Base-by-base conservation (phyloP, 2,888 invertebrate species). In the Acrobasis repandana region DNA sequence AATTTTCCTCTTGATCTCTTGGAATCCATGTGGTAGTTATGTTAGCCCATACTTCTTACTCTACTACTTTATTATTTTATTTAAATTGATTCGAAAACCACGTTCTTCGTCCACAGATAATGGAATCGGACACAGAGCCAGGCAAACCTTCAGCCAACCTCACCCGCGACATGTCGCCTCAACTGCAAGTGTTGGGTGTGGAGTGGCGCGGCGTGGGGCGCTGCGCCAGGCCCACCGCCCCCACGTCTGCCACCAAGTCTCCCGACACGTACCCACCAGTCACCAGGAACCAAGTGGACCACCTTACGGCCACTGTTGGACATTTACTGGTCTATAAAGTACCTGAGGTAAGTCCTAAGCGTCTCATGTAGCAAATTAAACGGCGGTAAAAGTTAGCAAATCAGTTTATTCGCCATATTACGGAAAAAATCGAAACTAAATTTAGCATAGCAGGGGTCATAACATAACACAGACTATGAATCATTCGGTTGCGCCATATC, bases 221-320 rank as follows among this genome's bases (percentile, higher is more conserved):
- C 8, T 97, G 97, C 75, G 93, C 93, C 43, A 11, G 43, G 62
- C 68, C 75, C 59, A 70, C 56, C 65, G 1, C 65, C 63, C 89
- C 86, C 54, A 83, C 87, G 9, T 87, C 91, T 62, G 90, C 92
- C 63, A 91, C 94, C 52, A 87, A 88, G 33, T 90, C 94, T 5
- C 93, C 94, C 46, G 93, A 93, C 73, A 97, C 97, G 68, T 94
- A 93, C 76, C 94, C 95, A 61, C 97, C 98, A 3, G 93, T 95
- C 73, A 93, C 97, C 3, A 93, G 97, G 65, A 98, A 97, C 89
- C 96, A 96, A 76, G 96, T 98, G 33, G 97, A 97, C 89, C 95
- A 95, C 64, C 93, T 98, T 61, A 95, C 96, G 65, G 97, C 97
- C 50, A 95, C 95, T 2, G 95, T 95, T 15, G 98, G 98, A 20